A percentile compares a stretch with the other conserved stretches of the same genome.
Evolutionary conservation across 2,113 vertebrate species (phyloP).

Genomic region (Cromileptes altivelis): DNA sequence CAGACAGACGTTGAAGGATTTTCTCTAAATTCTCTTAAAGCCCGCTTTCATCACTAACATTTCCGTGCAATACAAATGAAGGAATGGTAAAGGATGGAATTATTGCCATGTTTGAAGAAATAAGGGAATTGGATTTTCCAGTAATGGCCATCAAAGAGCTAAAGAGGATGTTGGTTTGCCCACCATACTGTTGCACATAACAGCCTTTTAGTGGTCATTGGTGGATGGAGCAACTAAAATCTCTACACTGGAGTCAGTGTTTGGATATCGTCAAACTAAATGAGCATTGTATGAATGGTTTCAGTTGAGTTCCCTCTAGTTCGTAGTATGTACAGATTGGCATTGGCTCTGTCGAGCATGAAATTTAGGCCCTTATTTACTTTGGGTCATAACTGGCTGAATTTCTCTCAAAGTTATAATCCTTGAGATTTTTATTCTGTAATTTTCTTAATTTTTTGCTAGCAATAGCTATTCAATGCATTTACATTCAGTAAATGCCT

Average conservation of each 20-base stretch:
- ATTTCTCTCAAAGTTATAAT: conserved; percentile 12
- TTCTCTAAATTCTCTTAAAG: background rate
- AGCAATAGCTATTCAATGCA: background rate
- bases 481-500: background rate
- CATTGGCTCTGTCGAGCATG: background rate
- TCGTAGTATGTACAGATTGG: background rate
- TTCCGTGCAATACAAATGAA: background rate
- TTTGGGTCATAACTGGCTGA: background rate
- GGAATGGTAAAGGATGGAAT: background rate
- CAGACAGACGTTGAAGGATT: background rate
- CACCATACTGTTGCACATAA: conserved; percentile 70
- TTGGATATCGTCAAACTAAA: conserved; percentile 14
- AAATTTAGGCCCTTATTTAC: conserved; percentile 4
- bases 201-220: conserved; percentile 55
- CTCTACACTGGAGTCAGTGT: conserved; percentile 54
- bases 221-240: conserved; percentile 57
- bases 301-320: conserved; percentile 7
- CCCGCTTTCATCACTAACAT: background rate
- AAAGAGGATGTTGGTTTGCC: conserved; percentile 75
- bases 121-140: conserved; percentile 45
- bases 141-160: conserved; percentile 16
- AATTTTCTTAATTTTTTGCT: too few relatives aligned
- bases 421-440: background rate
- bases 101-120: conserved; percentile 38
- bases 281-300: background rate